Evolutionary conservation across 2,888 invertebrate genomes (phyloP), one percentile per base, ranked within the genome.

Genomic region (Keiferia lycopersicella): DNA sequence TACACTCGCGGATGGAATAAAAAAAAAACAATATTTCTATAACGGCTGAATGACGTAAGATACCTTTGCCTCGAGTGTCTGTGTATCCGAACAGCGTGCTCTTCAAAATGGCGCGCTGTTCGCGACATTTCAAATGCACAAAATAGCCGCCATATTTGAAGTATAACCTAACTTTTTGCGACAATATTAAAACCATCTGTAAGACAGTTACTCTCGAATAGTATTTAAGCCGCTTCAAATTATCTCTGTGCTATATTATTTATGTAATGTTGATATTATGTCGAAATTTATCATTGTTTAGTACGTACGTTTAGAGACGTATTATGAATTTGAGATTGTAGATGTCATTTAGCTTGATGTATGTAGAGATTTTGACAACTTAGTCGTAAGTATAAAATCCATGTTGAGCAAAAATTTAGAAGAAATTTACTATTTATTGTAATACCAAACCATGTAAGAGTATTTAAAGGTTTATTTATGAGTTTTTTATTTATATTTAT

Each of bases 401-500:
- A 58, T 58, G 18, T 39, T 58, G 58, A 39, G 39, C 20, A 39
- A 39, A 58, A 58, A 20, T 58, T 58, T 58, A 39, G 58, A 58
- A 38, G 39, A 58, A 39, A 18, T 58, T 53, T 20, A 20, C 18
- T 38, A 12, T 38, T 56, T 16, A 22, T 20, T 61, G 10, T 48
- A 22, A 61, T 61, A 38, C 45, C 18, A 26, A 30, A 63, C 51
- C 39, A 63, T 59, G 50, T 63, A 48, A 50, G 30, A 34, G 48
- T 63, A 58, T 63, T 30, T 61, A 50, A 45, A 63, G 34, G 57
- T 65, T 63, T 59, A 22, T 20, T 56, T n/a, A n/a, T 56, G 73
- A 76, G 74, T 68, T 70, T 74, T 66, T 68, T 67, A 66, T 67
- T 63, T 69, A 67, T 70, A 73, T 65, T 68, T 67, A 66, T 72